Conservation (phyloP, 2,113 vertebrate species). For the Ondatra zibethicus region DNA sequence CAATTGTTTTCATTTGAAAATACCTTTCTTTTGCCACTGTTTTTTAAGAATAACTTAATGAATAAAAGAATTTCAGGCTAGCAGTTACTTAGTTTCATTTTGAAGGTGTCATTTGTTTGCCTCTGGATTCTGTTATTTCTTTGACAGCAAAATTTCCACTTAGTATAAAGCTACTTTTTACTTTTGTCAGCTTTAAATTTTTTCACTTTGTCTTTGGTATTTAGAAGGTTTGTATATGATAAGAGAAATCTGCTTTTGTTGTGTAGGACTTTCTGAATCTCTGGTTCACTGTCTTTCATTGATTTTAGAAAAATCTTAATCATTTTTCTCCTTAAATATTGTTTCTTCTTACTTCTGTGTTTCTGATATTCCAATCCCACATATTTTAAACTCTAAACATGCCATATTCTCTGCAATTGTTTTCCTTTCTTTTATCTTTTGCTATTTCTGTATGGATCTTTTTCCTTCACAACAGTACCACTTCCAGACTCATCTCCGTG, state of each 20-base stretch:
- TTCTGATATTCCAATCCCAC: background rate
- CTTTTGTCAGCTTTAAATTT: background rate
- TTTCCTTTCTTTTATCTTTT: background rate
- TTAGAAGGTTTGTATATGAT: background rate
- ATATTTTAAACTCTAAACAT: background rate
- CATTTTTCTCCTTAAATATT: background rate
- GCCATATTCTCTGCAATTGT: background rate
- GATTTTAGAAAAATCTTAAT: conserved; percentile 38
- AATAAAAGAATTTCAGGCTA: conserved; percentile 27
- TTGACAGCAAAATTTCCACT: background rate
- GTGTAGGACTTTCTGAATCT: conserved; percentile 16
- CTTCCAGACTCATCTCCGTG: background rate
- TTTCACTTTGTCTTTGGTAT: conserved; percentile 42
- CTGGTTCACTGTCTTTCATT: background rate
- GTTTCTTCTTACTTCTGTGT: background rate
- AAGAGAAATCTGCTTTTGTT: conserved; percentile 3
- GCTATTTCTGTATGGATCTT: background rate
- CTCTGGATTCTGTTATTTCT: conserved; percentile 44
- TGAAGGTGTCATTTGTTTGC: conserved; percentile 33
- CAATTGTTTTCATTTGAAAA: conserved; percentile 56
- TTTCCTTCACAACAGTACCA: conserved; percentile 17
- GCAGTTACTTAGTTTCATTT: conserved; percentile 40
- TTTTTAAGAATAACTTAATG: conserved; percentile 6
- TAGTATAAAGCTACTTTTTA: background rate
- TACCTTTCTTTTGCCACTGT: background rate